Percentiles rank a stretch among this genome's conserved stretches.
Conservation (phyloP, 1,140 invertebrate genomes). For the Cydia fagiglandana region DNA sequence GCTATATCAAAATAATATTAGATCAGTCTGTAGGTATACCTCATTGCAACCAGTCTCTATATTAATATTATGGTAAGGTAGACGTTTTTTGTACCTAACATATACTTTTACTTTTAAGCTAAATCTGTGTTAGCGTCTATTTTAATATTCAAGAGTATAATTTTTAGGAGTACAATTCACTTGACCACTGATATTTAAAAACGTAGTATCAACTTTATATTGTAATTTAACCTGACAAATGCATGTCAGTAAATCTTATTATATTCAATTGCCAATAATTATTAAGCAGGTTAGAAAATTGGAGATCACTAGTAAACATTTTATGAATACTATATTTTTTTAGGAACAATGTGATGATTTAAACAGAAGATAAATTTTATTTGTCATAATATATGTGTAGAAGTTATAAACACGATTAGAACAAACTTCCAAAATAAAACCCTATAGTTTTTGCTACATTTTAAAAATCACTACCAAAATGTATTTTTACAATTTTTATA, state of each 20-base stretch:
- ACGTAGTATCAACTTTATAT: no score
- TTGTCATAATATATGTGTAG: background rate
- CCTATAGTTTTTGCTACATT: constrained; percentile 41
- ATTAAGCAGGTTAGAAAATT: background rate
- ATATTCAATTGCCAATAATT: background rate
- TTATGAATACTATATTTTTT: background rate
- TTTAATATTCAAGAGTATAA: no score
- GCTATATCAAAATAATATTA: background rate
- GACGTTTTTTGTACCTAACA: no score
- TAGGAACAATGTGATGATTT: background rate
- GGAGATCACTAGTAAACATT: background rate
- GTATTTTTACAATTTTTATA: constrained; percentile 48
- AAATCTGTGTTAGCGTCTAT: no score
- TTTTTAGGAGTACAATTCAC: no score
- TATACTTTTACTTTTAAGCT: no score
- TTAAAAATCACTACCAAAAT: constrained; percentile 48
- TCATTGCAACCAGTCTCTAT: background rate
- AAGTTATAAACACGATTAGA: background rate
- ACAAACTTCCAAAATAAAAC: constrained; percentile 1
- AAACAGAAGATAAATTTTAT: background rate
- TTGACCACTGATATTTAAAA: no score
- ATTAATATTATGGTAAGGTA: no score
- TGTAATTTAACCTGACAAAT: no score
- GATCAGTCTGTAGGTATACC: background rate
- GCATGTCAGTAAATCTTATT: background rate